Conservation (phyloP, 2,888 invertebrate species). For the Thelaira solivaga region DNA sequence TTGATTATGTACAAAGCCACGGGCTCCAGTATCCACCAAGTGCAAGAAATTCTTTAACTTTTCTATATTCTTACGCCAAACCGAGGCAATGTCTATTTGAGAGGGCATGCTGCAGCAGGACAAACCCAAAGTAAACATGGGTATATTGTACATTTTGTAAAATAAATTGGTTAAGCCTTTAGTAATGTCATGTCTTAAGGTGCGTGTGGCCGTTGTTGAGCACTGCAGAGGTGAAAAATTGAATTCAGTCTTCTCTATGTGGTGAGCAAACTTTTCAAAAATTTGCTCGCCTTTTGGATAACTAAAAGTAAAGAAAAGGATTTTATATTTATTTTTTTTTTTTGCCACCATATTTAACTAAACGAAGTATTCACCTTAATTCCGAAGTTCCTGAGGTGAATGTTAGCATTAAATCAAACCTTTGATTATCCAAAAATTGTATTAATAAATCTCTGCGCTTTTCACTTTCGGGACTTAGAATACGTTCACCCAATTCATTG, state of each 20-base stretch:
- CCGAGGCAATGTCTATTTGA: conserved; percentile 81
- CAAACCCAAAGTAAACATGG: conserved; percentile 84
- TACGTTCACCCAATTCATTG: conserved; percentile 82
- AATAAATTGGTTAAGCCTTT: conserved; percentile 80
- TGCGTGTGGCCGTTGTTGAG: conserved; percentile 66
- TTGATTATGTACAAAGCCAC: conserved; percentile 84
- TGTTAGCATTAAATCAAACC: conserved; percentile 85
- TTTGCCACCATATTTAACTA: background rate
- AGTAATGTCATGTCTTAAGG: conserved; percentile 71
- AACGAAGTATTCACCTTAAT: conserved; percentile 77
- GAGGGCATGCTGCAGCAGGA: conserved; percentile 90
- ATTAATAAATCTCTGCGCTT: conserved; percentile 78
- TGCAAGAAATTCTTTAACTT: conserved; percentile 82
- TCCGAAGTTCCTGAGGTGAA: conserved; percentile 86
- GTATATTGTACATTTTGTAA: conserved; percentile 81
- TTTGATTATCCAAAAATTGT: conserved; percentile 81
- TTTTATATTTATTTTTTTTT: background rate
- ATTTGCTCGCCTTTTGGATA: conserved; percentile 71
- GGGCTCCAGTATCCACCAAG: conserved; percentile 83
- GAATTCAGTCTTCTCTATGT: conserved; percentile 72
- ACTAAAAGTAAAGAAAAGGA: conserved; percentile 48
- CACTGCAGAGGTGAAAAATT: conserved; percentile 70
- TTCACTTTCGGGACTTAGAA: conserved; percentile 77
- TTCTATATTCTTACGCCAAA: conserved; percentile 84
- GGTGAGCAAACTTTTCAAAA: conserved; percentile 71